Conservation (phyloP, 2,888 invertebrate genomes). For the Omphaloscelis lunosa region DNA sequence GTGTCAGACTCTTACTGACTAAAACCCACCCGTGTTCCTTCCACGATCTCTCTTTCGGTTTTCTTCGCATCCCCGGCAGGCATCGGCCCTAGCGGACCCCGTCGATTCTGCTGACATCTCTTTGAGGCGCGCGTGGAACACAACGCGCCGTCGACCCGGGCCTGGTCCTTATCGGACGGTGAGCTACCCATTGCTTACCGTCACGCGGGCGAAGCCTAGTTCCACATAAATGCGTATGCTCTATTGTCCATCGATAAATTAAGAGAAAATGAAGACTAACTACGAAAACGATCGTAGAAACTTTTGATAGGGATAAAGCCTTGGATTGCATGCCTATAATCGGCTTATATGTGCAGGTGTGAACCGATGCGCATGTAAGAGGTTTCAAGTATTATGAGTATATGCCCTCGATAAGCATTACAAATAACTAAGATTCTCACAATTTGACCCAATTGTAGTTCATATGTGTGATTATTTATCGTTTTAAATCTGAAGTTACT, state of each 20-base stretch:
- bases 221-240: not conserved
- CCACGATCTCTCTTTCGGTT: no score
- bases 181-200: no score
- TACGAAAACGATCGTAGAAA: constrained; percentile 22
- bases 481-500: not conserved
- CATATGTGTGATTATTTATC: not conserved
- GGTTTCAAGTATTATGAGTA: not conserved
- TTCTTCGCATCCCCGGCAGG: no score
- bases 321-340: constrained; percentile 52
- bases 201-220: no score
- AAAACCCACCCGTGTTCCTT: no score
- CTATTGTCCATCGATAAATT: constrained; percentile 38
- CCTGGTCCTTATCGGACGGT: no score
- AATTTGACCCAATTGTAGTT: not conserved
- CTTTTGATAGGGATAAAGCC: constrained; percentile 45
- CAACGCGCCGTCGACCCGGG: no score
- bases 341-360: constrained; percentile 53
- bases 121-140: no score
- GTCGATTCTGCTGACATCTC: no score
- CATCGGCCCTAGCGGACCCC: no score
- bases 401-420: not conserved
- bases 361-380: not conserved
- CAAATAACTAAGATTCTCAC: not conserved
- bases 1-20: no score
- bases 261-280: constrained; percentile 31